Conservation (phyloP, 2,113 vertebrate genomes). For the Chlorodrepanis virens region DNA sequence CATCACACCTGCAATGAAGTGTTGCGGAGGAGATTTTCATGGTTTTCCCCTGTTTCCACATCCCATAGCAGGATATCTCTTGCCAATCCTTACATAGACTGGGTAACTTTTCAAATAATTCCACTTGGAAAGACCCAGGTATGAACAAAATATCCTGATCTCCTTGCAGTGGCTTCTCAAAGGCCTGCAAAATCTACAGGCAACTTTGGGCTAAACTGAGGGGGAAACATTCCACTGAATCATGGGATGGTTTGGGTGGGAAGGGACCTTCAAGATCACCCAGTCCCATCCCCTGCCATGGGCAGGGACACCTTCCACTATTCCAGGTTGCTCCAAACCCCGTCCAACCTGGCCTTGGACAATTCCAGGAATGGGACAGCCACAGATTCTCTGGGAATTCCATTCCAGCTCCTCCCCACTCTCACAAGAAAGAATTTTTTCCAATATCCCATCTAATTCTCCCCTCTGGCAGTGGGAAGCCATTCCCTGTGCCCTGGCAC, state of each 20-base stretch:
- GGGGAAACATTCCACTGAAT: background rate
- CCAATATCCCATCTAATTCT: rapidly evolving
- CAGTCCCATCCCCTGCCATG: rapidly evolving
- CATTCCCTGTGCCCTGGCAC: rapidly evolving
- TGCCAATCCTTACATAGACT: rapidly evolving
- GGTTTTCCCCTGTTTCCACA: background rate
- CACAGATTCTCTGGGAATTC: background rate
- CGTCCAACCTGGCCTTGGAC: rapidly evolving
- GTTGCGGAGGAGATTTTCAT: rapidly evolving
- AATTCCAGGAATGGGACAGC: rapidly evolving
- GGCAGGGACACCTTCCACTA: background rate
- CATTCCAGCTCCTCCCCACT: rapidly evolving
- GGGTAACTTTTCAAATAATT: background rate
- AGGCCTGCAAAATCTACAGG: background rate
- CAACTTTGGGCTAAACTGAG: background rate
- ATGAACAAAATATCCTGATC: background rate
- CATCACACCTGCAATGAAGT: background rate
- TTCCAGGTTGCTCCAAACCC: rapidly evolving
- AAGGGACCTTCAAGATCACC: background rate
- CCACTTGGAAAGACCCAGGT: background rate
- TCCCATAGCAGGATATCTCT: background rate
- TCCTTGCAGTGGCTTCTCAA: background rate
- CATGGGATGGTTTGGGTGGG: background rate
- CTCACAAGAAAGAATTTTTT: rapidly evolving
- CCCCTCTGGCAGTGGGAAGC: background rate